Base-by-base conservation (phyloP, 2,888 invertebrate genomes). In the Poecilobothrus nobilitatus region DNA sequence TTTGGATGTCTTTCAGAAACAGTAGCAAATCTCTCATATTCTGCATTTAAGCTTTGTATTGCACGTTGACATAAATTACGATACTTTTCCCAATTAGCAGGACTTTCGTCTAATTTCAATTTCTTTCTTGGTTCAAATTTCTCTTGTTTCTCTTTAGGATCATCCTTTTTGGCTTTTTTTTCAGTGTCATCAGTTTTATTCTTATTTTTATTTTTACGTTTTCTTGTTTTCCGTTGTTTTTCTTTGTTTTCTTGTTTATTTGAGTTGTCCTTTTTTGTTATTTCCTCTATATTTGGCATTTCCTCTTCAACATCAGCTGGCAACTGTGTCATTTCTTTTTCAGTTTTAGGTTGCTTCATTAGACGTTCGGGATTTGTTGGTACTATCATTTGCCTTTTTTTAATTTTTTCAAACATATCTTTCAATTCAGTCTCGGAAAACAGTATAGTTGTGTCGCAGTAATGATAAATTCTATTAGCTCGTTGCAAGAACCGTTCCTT, bases 1-100 rank as follows among this genome's bases (percentile, higher is more conserved):
- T 67, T 64, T 44, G 71, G 70, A 67, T 71, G 70, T 37, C 37
- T 70, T 66, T 71, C 71, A n/a, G 70, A 68, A 66, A 69, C 61
- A 9, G 65, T 66, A 34, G 68, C 65, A 67, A 66, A 71, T 22
- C 65, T 53, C 6, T 61, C 69, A 66, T 69, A 71, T 27, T 62
- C 53, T 22, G 64, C 62, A 44, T 71, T 69, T 37, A 71, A 44
- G 63, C 69, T 69, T 62, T 69, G 69, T 65, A 71, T 63, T 27
- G 67, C 68, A 22, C 70, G 69, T 27, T 70, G 69, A n/a, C 69
- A 33, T 68, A 71, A 69, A 37, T 70, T 67, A 22, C 69, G 66
- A 53, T 71, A 71, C 22, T 69, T 61, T 66, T 70, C 69, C 71
- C 70, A 71, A 33, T 66, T 68, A 65, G 65, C 61, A 12, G 68